Evolutionary conservation across 2,113 vertebrate species (phyloP), one percentile per base, ranked within the genome.

Genomic region (Otolemur garnettii): DNA sequence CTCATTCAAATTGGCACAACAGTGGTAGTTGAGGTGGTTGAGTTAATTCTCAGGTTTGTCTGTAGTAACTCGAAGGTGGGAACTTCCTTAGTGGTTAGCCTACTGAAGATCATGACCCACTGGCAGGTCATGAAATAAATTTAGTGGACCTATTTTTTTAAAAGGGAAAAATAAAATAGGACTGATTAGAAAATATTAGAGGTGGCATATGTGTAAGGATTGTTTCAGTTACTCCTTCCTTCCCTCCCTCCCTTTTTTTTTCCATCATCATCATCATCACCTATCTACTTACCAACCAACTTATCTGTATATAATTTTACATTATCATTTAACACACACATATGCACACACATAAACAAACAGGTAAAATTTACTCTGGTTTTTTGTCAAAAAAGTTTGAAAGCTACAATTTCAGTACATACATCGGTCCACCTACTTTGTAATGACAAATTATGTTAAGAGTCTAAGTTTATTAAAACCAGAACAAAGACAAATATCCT

Each of bases 401-500:
- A 95, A 90, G 55, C 26, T 68, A 78, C 28, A 17, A 71, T 55
- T 30, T 72, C 30, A 85, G 28, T 59, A 59, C 14, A 14, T 35
- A 59, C 14, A 14, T 35, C 19, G 28, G 78, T 66, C 35, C 11
- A 77, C 26, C 59, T 90, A 92, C 85, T 80, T 84, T 60, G 55
- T 87, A 74, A 64, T n/a, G 53, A 93, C 71, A 59, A 79, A 84
- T 45, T 38, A 71, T 75, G 57, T 91, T 82, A 71, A 90, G 62
- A 87, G 24, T 62, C 19, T 28, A 83, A 12, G 33, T 91, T 45
- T 55, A 38, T 69, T 42, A 71, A 91, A 96, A 83, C 2, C 30
- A 78, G 86, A 81, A 89, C 24, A 75, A 83, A 21, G 30, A 35
- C 42, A 93, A 77, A 62, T 85, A 82, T 42, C 53, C 35, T 84